Conservation (phyloP, 1,140 invertebrate genomes). For the Drosophila saltans region DNA sequence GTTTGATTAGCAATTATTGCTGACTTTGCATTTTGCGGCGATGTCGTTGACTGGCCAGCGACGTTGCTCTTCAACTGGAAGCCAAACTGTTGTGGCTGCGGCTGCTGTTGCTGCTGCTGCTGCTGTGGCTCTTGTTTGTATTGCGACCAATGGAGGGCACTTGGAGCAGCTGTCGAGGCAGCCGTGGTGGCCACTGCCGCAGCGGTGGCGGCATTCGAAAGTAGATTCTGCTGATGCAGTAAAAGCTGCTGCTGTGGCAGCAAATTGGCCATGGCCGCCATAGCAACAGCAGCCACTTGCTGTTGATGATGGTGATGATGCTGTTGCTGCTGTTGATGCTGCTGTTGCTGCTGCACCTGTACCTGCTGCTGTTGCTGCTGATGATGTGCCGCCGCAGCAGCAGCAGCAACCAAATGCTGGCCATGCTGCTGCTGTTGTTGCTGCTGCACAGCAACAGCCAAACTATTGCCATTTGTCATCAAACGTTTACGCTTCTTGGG, state of each 20-base stretch:
- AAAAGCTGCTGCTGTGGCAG: constrained; percentile 79
- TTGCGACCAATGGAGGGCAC: constrained; percentile 74
- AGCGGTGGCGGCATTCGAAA: constrained; percentile 62
- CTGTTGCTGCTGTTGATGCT: constrained; percentile 70
- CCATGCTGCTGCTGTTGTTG: constrained; percentile 68
- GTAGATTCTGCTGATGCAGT: constrained; percentile 78
- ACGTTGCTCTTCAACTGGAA: constrained; percentile 74
- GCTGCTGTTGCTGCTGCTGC: constrained; percentile 58
- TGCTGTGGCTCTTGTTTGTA: constrained; percentile 69
- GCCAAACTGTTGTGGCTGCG: constrained; percentile 70
- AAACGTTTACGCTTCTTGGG: constrained; percentile 86
- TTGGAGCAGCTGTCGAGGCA: constrained; percentile 55
- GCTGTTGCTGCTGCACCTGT: constrained; percentile 59
- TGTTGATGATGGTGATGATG: constrained; percentile 78
- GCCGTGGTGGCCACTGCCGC: constrained; percentile 61
- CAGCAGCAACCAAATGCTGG: constrained; percentile 65
- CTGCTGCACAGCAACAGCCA: constrained; percentile 69
- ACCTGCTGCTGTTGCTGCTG: constrained; percentile 61
- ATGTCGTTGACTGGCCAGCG: constrained; percentile 72
- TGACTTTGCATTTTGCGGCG: constrained; percentile 77
- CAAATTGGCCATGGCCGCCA: constrained; percentile 81
- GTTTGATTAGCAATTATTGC: constrained; percentile 83
- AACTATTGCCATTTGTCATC: constrained; percentile 84
- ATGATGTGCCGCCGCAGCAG: constrained; percentile 64
- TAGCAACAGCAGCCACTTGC: constrained; percentile 79